Base-by-base conservation (phyloP, 2,888 invertebrate species). In the Morinoia aosen region DNA sequence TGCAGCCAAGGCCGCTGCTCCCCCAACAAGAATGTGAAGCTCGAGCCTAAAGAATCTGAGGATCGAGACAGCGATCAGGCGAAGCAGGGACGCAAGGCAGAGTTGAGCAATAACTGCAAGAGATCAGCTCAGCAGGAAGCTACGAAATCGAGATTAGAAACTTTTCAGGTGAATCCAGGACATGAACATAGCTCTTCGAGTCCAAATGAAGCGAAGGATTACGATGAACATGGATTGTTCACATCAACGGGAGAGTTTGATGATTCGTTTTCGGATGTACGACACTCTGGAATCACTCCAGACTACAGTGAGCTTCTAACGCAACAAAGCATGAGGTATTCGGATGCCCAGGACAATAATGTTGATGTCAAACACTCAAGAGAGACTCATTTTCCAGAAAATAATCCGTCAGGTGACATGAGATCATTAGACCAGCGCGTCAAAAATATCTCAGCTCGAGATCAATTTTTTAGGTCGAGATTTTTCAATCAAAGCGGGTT, bases 401-500 rank as follows among this genome's bases (percentile, higher is more conserved):
- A 90, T 40, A 39, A 40, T 12, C 7, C 40, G 40, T 76, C 39
- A 90, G 90, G 40, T 90, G 90, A 90, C 90, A 90, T 8, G 40
- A 90, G 40, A 39, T 12, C 40, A 12, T 16, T 40, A 48, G 90
- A 90, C 2, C 12, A 0, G 40, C 90, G 39, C 14, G 0, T 16
- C 39, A 39, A 90, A 39, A 93, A 48, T 33, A 14, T 93, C 12
- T 57, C 93, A 93, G 58, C 93, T 12, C 58, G 93, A 57, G 93
- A 93, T 57, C 93, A 93, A 57, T 93, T 93, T 93, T 19, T 93
- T 57, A 56, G 93, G 48, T 93, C 93, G 12, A 8, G 48, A 2
- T 93, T 93, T 57, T 93, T 93, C 58, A 93, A 93, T 93, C 93
- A 93, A 33, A 56, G 93, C 57, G 93, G 93, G 10, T 93, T 93